Percentiles rank a stretch among this genome's conserved stretches.
These are phyloP conservation scores for Benthosema pterotum DNA, from an alignment of 2,797 vertebrate genomes.

Conservation along the genomic window DNA sequence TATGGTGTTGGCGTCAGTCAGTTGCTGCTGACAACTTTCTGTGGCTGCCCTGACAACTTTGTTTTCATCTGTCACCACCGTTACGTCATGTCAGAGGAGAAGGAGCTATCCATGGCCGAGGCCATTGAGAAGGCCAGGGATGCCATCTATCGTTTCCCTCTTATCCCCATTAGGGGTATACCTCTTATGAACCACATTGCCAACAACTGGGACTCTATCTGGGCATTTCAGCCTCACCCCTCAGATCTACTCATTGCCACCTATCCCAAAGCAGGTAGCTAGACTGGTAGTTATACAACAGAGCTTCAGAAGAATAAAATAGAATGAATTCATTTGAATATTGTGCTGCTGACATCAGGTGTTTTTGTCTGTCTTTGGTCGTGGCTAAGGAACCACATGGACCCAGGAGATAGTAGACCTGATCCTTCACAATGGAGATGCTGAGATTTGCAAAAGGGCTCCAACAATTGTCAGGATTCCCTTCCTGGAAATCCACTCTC, in stretches of 20 bases:
- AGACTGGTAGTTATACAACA: no score
- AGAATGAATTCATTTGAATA: no score
- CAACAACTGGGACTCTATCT: slow-evolving; percentile 74
- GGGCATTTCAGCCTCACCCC: slow-evolving; percentile 78
- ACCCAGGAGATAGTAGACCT: slow-evolving; percentile 90
- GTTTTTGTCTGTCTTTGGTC: slow-evolving; percentile 18
- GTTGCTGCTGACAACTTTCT: background rate
- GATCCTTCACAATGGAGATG: slow-evolving; percentile 82
- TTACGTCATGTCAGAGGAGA: slow-evolving; percentile 36
- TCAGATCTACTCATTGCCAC: slow-evolving; percentile 85
- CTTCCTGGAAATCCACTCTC: slow-evolving; percentile 83
- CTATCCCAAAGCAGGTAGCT: slow-evolving; percentile 88
- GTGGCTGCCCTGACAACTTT: no score
- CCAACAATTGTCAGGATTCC: slow-evolving; percentile 81
- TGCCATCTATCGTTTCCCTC: slow-evolving; percentile 70
- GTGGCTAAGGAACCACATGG: slow-evolving; percentile 89
- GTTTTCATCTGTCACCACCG: slow-evolving; percentile 25
- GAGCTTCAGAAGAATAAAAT: no score
- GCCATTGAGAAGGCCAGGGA: slow-evolving; percentile 54
- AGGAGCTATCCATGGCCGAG: slow-evolving; percentile 44
- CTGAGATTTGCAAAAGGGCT: slow-evolving; percentile 79
- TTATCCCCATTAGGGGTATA: slow-evolving; percentile 69
- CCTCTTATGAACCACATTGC: slow-evolving; percentile 81
- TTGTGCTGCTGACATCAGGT: background rate
- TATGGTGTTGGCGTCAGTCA: background rate